Evolutionary conservation across 2,113 vertebrate species (phyloP).

Genomic region (Equus przewalskii): DNA sequence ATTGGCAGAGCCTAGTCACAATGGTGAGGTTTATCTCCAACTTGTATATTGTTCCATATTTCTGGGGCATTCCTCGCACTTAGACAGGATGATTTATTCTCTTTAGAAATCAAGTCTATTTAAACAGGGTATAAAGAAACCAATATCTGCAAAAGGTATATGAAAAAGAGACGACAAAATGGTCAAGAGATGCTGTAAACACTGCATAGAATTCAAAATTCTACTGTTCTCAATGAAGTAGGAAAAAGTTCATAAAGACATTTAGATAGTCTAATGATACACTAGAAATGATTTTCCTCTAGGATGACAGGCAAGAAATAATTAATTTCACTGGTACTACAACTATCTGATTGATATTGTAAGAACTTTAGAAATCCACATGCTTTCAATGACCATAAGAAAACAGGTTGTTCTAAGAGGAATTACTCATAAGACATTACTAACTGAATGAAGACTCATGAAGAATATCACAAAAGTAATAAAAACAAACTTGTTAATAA

Average conservation of each 20-base stretch:
- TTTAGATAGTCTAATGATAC: background rate
- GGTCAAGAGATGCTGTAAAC: slow-evolving; percentile 25
- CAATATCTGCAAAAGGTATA: background rate
- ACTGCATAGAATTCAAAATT: background rate
- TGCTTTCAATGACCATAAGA: background rate
- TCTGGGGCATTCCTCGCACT: background rate
- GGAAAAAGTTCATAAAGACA: background rate
- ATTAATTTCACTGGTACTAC: background rate
- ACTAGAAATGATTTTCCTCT: background rate
- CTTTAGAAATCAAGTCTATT: slow-evolving; percentile 13
- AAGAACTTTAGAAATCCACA: background rate
- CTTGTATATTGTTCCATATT: background rate
- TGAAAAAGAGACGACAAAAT: background rate
- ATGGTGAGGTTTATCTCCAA: background rate
- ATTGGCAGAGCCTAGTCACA: background rate
- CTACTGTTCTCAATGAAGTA: background rate
- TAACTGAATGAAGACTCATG: background rate
- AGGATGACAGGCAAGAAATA: background rate
- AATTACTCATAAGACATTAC: background rate
- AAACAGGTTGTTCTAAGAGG: background rate
- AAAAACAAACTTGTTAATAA: background rate
- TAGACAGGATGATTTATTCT: slow-evolving; percentile 2
- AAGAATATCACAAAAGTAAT: background rate
- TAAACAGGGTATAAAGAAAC: background rate
- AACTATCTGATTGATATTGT: background rate